Percentiles rank a stretch among this genome's conserved stretches.
Conservation (phyloP, 2,888 invertebrate genomes). For the Meta bourneti region DNA sequence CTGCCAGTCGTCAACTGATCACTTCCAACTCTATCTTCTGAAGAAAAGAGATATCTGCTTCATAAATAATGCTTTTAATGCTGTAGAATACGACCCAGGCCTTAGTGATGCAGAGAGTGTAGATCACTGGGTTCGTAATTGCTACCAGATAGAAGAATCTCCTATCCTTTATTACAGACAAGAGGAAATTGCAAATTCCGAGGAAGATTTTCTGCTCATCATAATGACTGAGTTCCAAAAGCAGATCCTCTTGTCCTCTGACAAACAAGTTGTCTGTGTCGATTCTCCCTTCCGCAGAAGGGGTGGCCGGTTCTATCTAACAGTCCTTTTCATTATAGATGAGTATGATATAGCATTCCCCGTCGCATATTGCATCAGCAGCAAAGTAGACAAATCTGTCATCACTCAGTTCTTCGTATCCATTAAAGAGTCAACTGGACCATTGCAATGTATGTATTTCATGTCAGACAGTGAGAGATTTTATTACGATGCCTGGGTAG, state of each 20-base stretch:
- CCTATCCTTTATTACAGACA: conserved; percentile 49
- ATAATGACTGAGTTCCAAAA: conserved; percentile 72
- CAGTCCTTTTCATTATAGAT: conserved; percentile 55
- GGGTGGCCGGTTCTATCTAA: conserved; percentile 53
- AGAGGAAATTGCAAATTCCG: background rate
- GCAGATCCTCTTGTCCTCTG: conserved; percentile 51
- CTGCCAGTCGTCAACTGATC: conserved; percentile 43
- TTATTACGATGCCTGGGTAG: no score
- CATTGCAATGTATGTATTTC: conserved; percentile 31
- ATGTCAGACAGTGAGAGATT: no score
- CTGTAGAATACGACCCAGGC: conserved; percentile 38
- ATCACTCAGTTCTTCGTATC: conserved; percentile 29
- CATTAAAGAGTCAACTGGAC: conserved; percentile 48
- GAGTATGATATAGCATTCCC: no score
- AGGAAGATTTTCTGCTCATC: conserved; percentile 57
- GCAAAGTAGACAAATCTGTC: conserved; percentile 51
- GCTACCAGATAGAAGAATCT: conserved; percentile 61
- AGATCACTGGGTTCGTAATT: conserved; percentile 45
- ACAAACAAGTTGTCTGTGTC: conserved; percentile 48
- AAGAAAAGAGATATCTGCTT: conserved; percentile 49
- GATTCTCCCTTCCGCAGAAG: conserved; percentile 40
- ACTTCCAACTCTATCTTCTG: conserved; percentile 40
- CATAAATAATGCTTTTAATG: conserved; percentile 46
- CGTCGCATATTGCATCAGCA: no score
- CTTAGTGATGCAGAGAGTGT: conserved; percentile 63